Conservation (phyloP, 2,888 invertebrate species). For the Archips crataeganus region DNA sequence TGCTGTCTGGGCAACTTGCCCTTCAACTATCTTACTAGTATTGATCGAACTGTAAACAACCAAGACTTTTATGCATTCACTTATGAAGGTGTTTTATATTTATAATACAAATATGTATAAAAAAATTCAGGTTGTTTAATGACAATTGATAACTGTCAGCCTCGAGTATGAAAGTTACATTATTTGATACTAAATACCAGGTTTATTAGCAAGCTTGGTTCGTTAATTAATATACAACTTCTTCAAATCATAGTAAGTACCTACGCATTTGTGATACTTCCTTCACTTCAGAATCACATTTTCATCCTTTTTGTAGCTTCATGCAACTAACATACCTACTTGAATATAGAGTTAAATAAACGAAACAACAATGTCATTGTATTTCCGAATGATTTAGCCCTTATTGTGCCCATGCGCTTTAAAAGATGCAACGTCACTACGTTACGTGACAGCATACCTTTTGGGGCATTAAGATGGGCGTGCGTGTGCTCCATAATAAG, state of each 20-base stretch:
- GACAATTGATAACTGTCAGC: too few species aligned
- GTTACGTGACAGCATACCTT: constrained; percentile 33
- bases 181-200: too few species aligned
- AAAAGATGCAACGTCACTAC: constrained; percentile 36
- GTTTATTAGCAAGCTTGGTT: too few species aligned
- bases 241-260: too few species aligned
- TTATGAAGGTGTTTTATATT: neutral
- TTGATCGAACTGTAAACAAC: neutral
- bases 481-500: constrained; percentile 23
- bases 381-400: constrained; percentile 31
- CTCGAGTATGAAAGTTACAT: too few species aligned
- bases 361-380: constrained; percentile 33
- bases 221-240: too few species aligned
- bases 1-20: constrained; percentile 29
- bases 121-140: too few species aligned
- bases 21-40: constrained; percentile 15
- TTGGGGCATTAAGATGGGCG: constrained; percentile 16
- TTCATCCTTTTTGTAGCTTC: neutral
- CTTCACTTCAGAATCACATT: neutral
- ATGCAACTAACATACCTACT: neutral
- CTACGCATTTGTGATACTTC: too few species aligned
- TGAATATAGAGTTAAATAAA: constrained; percentile 8
- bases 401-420: constrained; percentile 33
- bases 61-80: too few species aligned
- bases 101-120: neutral